phyloP scores from a whole-genome alignment of 2,888 invertebrate genomes.

The Lamellibrachia columna region DNA sequence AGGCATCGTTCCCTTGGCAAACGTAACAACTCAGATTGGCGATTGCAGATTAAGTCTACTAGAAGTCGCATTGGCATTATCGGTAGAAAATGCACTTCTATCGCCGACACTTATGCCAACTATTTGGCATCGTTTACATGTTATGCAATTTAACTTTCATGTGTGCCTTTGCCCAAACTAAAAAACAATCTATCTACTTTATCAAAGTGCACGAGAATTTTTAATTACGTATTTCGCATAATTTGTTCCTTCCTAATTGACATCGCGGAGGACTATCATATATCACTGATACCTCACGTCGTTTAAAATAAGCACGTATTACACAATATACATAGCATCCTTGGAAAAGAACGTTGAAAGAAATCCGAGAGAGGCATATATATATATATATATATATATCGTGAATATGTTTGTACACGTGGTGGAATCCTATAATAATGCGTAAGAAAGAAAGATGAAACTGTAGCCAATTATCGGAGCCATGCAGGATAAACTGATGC shows the following conservation, averaged over 20 bases:
- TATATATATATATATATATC: too few relatives aligned
- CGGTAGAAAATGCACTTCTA: background rate
- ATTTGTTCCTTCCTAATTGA: background rate
- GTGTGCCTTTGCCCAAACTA: background rate
- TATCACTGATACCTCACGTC: background rate
- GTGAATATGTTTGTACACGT: too few relatives aligned
- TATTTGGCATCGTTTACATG: background rate
- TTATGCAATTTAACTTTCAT: background rate
- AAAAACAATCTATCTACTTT: background rate
- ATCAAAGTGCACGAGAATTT: background rate
- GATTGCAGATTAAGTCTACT: background rate
- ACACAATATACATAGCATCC: too few relatives aligned
- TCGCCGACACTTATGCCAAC: background rate
- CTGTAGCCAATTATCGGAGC: too few relatives aligned
- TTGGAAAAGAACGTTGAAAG: too few relatives aligned
- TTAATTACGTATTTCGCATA: background rate
- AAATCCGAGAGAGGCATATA: too few relatives aligned
- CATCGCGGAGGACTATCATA: background rate
- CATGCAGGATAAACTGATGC: too few relatives aligned
- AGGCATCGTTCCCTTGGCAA: too few relatives aligned
- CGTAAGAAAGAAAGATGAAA: too few relatives aligned
- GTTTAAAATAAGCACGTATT: too few relatives aligned
- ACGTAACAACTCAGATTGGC: too few relatives aligned
- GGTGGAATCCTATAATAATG: too few relatives aligned
- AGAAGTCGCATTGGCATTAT: background rate